Percentiles rank a stretch among this genome's conserved stretches.
phyloP scores from a whole-genome alignment of 2,797 vertebrate genomes.

The Megaceryle alcyon region DNA sequence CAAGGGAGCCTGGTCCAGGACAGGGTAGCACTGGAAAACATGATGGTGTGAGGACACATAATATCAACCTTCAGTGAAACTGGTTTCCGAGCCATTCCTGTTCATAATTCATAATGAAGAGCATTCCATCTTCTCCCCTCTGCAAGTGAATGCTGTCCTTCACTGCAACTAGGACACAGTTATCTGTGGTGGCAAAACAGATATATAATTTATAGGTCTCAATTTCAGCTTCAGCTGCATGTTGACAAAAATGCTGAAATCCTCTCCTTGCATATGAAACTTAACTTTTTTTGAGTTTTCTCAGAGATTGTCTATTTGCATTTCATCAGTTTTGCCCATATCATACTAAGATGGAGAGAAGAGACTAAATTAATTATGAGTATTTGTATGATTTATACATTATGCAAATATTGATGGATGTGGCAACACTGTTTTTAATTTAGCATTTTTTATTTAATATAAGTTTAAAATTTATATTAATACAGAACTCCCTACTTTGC shows the following conservation, averaged over 20 bases:
- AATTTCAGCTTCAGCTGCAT: not conserved
- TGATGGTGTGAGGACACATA: not conserved
- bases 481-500: not conserved
- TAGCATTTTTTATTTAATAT: not conserved
- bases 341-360: not conserved
- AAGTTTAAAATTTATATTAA: not conserved
- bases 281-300: not conserved
- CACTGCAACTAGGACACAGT: not conserved
- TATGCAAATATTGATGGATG: not conserved
- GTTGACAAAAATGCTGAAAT: not conserved
- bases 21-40: not conserved
- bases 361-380: slow-evolving; percentile 29
- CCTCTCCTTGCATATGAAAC: not conserved
- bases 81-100: not conserved
- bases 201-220: not conserved
- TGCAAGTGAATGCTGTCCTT: not conserved
- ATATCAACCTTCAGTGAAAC: not conserved
- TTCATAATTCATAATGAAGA: not conserved
- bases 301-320: not conserved
- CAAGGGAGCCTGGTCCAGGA: fast-evolving
- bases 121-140: not conserved
- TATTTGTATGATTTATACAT: slow-evolving; percentile 19
- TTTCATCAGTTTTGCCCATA: not conserved
- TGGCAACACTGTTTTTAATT: not conserved
- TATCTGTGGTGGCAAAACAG: not conserved